Evolutionary conservation across 2,888 invertebrate species (phyloP).

Genomic region (Blastobasis adustella): DNA sequence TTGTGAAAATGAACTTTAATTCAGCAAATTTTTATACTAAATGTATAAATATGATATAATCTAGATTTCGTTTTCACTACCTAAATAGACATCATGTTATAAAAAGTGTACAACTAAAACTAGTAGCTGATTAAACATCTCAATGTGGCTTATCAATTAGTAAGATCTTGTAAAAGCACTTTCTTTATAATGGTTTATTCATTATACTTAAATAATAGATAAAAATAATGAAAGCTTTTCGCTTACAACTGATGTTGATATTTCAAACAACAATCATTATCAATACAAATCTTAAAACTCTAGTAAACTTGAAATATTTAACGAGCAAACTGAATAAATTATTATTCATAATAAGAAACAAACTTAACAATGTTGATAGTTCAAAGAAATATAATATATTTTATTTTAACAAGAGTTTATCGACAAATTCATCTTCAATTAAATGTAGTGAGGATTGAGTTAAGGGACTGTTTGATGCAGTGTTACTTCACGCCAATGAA

Average conservation of each 20-base stretch:
- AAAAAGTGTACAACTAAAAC: constrained; percentile 75
- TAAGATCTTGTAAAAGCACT: constrained; percentile 75
- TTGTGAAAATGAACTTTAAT: constrained; percentile 75
- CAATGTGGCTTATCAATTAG: constrained; percentile 71
- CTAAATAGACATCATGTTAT: constrained; percentile 75
- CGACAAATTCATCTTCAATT: constrained; percentile 51
- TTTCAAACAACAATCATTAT: constrained; percentile 67
- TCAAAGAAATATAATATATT: constrained; percentile 68
- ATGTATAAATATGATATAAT: constrained; percentile 75
- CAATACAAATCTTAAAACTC: constrained; percentile 70
- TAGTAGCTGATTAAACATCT: constrained; percentile 74
- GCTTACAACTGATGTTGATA: constrained; percentile 67
- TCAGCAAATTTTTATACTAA: constrained; percentile 74
- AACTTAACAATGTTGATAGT: constrained; percentile 75
- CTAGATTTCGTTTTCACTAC: constrained; percentile 73
- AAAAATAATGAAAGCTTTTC: constrained; percentile 69
- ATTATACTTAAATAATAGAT: constrained; percentile 73
- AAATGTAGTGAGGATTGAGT: constrained; percentile 36
- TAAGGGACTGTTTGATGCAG: constrained; percentile 46
- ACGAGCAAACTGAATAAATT: constrained; percentile 75
- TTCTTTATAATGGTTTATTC: constrained; percentile 66
- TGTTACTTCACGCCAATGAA: constrained; percentile 58
- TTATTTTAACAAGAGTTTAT: constrained; percentile 62
- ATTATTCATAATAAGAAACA: constrained; percentile 72
- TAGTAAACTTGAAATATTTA: constrained; percentile 75